These are phyloP conservation scores for Carterocephalus palaemon DNA, from an alignment of 2,888 invertebrate species.

Conservation along the genomic window DNA sequence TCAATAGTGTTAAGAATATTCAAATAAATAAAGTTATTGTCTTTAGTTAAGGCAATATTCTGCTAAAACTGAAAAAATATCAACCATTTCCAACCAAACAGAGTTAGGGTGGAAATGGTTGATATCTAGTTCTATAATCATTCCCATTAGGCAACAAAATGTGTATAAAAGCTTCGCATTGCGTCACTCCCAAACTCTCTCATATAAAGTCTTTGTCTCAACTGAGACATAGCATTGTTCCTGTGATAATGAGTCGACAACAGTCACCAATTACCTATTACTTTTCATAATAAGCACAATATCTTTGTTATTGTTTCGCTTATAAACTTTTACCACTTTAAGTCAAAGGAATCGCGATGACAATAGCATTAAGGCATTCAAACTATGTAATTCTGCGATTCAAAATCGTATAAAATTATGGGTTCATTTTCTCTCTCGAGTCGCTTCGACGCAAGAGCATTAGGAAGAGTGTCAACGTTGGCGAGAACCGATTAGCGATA, in stretches of 20 bases:
- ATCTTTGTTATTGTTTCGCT: constrained; percentile 26
- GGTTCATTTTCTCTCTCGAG: constrained; percentile 27
- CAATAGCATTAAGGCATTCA: constrained; percentile 28
- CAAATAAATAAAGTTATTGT: too few relatives aligned
- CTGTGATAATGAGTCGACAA: constrained; percentile 24
- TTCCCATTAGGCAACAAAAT: constrained; percentile 15
- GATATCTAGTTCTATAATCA: background rate
- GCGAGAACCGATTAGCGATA: background rate
- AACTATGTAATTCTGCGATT: constrained; percentile 31
- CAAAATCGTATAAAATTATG: constrained; percentile 34
- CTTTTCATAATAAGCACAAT: constrained; percentile 23
- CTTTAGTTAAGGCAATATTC: too few relatives aligned
- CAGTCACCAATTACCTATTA: constrained; percentile 23
- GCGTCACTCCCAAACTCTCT: constrained; percentile 16
- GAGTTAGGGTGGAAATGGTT: too few relatives aligned
- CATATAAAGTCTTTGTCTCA: constrained; percentile 22
- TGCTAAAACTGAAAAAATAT: too few relatives aligned
- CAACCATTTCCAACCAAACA: too few relatives aligned
- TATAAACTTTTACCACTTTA: constrained; percentile 26
- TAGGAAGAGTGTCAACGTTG: background rate
- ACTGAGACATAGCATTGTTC: constrained; percentile 19
- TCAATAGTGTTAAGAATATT: too few relatives aligned
- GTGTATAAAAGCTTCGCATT: constrained; percentile 11
- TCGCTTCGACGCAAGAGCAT: constrained; percentile 14
- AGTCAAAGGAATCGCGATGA: constrained; percentile 22